Percentiles rank a stretch among this genome's conserved stretches.
phyloP scores from a whole-genome alignment of 2,888 invertebrate genomes.

The Gymnoscelis rufifasciata region DNA sequence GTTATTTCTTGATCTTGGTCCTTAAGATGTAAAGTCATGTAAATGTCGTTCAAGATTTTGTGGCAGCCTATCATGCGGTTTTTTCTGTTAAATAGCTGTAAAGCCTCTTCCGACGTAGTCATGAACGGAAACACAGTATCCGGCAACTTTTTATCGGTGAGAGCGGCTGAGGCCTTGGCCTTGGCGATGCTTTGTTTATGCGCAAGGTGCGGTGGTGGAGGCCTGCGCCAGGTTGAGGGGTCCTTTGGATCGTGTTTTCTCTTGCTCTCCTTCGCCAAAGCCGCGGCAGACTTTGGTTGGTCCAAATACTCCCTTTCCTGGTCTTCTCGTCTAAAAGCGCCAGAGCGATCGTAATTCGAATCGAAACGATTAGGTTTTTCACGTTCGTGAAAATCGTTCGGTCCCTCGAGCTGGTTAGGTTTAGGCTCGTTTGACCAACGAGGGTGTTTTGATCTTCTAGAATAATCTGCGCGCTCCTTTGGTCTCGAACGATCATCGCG shows the following conservation, averaged over 20 bases:
- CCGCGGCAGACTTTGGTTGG: background rate
- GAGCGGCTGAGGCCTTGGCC: no score
- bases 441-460: slow-evolving; percentile 1
- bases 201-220: no score
- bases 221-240: no score
- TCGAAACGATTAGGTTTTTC: background rate
- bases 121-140: no score
- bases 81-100: no score
- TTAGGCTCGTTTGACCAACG: slow-evolving; percentile 1
- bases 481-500: background rate
- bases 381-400: background rate
- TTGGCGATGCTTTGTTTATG: no score
- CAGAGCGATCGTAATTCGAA: background rate
- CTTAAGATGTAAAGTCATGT: background rate
- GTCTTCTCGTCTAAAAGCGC: background rate
- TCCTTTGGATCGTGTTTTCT: slow-evolving; percentile 5
- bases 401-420: slow-evolving; percentile 6
- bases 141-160: no score
- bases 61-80: background rate
- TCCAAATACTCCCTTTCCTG: background rate
- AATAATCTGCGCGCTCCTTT: background rate
- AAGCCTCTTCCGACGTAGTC: no score
- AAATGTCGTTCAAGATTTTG: slow-evolving; percentile 4
- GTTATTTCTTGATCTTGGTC: background rate
- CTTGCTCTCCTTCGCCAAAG: slow-evolving; percentile 1